Percentiles rank a stretch among this genome's conserved stretches.
These are phyloP conservation scores for Machaerirhynchus nigripectus DNA, from an alignment of 2,113 vertebrate genomes.

Conservation along the genomic window DNA sequence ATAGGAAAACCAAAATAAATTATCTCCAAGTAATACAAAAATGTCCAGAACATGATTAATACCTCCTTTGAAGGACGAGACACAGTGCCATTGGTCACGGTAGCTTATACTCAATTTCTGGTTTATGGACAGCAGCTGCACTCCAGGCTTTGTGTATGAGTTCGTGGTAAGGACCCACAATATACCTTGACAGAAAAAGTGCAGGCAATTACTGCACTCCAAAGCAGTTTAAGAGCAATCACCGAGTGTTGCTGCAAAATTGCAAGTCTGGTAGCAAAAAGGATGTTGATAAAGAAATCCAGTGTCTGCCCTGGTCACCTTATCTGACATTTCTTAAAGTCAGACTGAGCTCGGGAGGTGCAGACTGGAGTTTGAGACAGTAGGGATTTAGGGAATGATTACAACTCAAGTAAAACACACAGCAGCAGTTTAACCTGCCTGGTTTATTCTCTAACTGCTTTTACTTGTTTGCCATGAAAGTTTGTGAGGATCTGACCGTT, in stretches of 20 bases:
- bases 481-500: neutral
- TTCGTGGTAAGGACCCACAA: neutral
- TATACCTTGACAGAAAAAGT: neutral
- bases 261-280: neutral
- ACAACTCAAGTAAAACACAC: neutral
- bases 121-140: neutral
- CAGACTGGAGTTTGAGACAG: neutral
- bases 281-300: neutral
- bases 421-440: neutral
- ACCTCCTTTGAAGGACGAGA: neutral
- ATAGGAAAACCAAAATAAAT: neutral
- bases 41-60: neutral
- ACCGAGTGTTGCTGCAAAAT: neutral
- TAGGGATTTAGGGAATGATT: neutral
- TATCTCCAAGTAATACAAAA: neutral
- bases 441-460: neutral
- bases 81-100: rapidly evolving
- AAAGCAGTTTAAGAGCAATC: neutral
- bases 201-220: neutral
- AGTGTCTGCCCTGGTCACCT: neutral
- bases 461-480: neutral
- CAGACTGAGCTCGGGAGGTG: neutral
- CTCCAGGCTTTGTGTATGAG: neutral
- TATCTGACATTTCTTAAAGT: neutral
- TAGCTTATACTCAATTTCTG: neutral